Evolutionary conservation across 2,888 invertebrate species (phyloP).

Genomic region (Neoaliturus tenellus): DNA sequence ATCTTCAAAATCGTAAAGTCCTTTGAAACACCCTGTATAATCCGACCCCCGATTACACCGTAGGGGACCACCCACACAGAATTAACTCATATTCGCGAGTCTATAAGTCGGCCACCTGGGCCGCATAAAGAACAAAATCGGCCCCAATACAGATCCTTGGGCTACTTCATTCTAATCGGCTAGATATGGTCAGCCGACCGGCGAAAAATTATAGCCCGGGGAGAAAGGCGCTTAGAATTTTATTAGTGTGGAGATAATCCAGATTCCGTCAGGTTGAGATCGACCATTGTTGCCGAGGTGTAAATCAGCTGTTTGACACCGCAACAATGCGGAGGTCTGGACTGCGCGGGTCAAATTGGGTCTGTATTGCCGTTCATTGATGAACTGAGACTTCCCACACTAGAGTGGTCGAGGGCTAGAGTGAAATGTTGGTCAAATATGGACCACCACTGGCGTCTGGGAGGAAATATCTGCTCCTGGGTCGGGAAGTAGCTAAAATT

Average conservation of each 20-base stretch:
- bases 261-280: conserved; percentile 23
- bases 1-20: no score
- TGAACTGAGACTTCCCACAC: conserved; percentile 20
- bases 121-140: conserved; percentile 5
- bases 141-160: background rate
- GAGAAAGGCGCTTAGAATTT: conserved; percentile 10
- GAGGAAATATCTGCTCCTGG: no score
- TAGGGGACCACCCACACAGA: conserved; percentile 2
- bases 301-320: conserved; percentile 26
- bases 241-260: background rate
- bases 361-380: background rate
- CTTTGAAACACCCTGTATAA: no score
- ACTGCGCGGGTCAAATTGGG: background rate
- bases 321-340: background rate
- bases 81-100: background rate
- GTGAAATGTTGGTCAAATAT: background rate
- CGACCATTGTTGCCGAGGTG: background rate
- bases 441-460: background rate
- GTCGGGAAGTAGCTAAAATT: no score
- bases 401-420: background rate
- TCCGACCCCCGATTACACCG: no score
- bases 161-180: conserved; percentile 7
- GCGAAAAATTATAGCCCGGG: conserved; percentile 17
- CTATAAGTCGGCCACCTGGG: background rate
- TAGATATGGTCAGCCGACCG: conserved; percentile 1